These are phyloP conservation scores for Drosophila nr. perissopoda DNA, from an alignment of 2,888 invertebrate genomes.

Conservation along the genomic window DNA sequence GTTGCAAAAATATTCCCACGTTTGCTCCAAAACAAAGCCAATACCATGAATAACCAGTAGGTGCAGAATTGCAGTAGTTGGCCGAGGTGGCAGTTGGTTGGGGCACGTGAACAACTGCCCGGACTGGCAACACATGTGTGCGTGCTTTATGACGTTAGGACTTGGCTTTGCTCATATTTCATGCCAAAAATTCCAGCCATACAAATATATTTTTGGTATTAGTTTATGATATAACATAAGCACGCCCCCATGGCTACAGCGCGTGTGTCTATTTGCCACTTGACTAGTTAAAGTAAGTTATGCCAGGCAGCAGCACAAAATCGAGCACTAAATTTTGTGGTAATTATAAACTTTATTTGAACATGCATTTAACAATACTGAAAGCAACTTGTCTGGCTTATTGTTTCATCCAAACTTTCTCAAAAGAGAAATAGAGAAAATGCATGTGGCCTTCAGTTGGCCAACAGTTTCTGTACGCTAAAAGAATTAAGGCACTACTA, in stretches of 20 bases:
- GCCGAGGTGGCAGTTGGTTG: not conserved
- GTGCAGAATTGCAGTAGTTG: not conserved
- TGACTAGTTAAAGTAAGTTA: conserved; percentile 40
- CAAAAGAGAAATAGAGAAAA: not conserved
- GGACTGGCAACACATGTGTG: conserved; percentile 51
- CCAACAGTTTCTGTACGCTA: conserved; percentile 7
- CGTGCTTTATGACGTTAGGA: conserved; percentile 55
- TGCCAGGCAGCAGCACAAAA: conserved; percentile 37
- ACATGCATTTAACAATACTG: conserved; percentile 39
- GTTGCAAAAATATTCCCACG: conserved; percentile 78
- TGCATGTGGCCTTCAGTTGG: conserved; percentile 47
- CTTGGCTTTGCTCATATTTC: conserved; percentile 63
- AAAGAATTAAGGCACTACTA: conserved; percentile 60
- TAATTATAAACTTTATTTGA: conserved; percentile 72
- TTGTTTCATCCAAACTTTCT: conserved; percentile 20
- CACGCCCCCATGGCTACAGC: conserved; percentile 28
- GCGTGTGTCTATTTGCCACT: conserved; percentile 37
- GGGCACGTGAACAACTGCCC: conserved; percentile 7
- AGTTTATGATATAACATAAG: conserved; percentile 56
- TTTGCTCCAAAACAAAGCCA: conserved; percentile 71
- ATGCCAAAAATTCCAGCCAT: conserved; percentile 68
- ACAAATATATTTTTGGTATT: conserved; percentile 44
- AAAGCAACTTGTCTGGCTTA: conserved; percentile 16
- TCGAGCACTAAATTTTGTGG: conserved; percentile 71
- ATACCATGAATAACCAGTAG: conserved; percentile 6